Conservation (phyloP, 2,888 invertebrate species). For the Ischnura elegans region DNA sequence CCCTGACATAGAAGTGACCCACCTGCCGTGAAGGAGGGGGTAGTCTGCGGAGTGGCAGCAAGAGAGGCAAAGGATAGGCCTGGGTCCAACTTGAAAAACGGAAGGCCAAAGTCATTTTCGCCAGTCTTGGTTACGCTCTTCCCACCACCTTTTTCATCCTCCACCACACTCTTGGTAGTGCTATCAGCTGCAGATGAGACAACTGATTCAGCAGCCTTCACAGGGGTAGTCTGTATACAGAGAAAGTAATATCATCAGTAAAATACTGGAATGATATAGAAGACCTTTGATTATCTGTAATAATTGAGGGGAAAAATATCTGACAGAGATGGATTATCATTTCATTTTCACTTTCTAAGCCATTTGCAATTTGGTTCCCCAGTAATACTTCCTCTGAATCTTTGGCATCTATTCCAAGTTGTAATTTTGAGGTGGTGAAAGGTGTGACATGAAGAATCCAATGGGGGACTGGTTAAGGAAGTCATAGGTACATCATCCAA, state of each 20-base stretch:
- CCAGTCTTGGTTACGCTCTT: not conserved
- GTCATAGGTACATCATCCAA: too few relatives aligned
- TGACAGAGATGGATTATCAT: too few relatives aligned
- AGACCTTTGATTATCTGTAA: too few relatives aligned
- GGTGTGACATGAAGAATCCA: too few relatives aligned
- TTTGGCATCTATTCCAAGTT: too few relatives aligned
- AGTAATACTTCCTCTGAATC: too few relatives aligned
- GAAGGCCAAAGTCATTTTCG: conserved; percentile 71
- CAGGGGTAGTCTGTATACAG: not conserved
- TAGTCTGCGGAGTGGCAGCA: conserved; percentile 59
- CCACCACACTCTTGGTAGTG: not conserved
- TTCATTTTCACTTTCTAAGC: too few relatives aligned
- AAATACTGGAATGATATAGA: not conserved
- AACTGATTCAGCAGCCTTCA: not conserved
- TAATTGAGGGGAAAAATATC: too few relatives aligned
- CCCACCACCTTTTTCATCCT: not conserved
- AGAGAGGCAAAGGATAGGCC: conserved; percentile 70
- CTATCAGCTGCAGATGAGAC: not conserved
- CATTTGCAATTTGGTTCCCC: too few relatives aligned
- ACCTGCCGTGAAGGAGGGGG: not conserved
- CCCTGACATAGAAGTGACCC: not conserved
- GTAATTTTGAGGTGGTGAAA: too few relatives aligned
- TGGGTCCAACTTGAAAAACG: conserved; percentile 74
- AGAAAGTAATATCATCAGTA: not conserved
- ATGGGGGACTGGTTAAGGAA: too few relatives aligned